phyloP scores from a whole-genome alignment of 2,797 vertebrate species.

The Catamblyrhynchus diadema region DNA sequence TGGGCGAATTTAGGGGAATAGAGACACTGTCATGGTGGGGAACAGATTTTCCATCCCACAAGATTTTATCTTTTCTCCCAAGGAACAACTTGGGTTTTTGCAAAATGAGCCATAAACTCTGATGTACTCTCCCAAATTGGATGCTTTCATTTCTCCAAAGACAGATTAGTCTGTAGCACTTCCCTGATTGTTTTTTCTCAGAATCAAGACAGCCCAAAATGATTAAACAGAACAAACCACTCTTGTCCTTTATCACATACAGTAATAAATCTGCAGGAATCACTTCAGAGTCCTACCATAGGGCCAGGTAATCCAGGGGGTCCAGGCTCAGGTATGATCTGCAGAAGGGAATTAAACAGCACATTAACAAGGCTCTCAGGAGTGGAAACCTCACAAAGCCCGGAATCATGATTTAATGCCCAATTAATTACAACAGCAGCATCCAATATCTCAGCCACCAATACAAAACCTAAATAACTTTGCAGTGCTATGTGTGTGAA shows the following conservation, averaged over 20 bases:
- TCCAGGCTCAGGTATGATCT: conserved; percentile 90
- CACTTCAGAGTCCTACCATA: conserved; percentile 73
- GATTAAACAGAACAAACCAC: not conserved
- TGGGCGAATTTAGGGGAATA: not conserved
- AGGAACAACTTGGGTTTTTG: not conserved
- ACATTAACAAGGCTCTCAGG: not conserved
- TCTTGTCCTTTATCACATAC: not conserved
- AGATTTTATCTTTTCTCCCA: not conserved
- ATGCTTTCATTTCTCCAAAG: not conserved
- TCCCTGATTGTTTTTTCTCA: not conserved
- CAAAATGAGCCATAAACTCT: not conserved
- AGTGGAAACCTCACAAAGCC: not conserved
- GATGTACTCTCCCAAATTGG: fast-evolving
- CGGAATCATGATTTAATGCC: not conserved
- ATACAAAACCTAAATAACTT: not conserved
- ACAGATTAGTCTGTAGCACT: not conserved
- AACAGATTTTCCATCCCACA: not conserved
- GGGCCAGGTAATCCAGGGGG: conserved; percentile 85
- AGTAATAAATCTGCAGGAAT: not conserved
- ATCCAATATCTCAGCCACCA: not conserved
- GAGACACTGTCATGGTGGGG: fast-evolving
- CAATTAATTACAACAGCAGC: not conserved
- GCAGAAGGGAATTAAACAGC: conserved; percentile 64
- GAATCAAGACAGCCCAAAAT: not conserved
- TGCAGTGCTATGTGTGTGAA: fast-evolving